Evolutionary conservation across 2,888 invertebrate species (phyloP), one percentile per base, ranked within the genome.

Genomic region (Bembecia ichneumoniformis): DNA sequence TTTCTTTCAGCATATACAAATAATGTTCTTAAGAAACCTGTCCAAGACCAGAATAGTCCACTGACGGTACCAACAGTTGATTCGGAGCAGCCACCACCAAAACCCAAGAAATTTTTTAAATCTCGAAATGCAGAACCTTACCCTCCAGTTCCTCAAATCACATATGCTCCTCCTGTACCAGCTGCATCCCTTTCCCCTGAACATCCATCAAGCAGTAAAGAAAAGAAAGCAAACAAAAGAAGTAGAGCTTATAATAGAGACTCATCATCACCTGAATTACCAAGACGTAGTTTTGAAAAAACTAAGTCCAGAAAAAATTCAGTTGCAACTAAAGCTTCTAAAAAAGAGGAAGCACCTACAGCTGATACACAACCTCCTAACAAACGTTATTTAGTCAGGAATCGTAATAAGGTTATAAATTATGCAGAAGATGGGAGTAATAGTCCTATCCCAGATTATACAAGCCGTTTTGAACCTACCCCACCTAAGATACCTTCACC

Each of bases 71-170:
- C 89, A 55, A 81, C 88, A 49, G 84, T 88, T 59, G 87, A 87
- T 63, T 81, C 88, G 54, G 87, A 83, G 49, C 80, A 84, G 58
- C 80, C 88, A 51, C 83, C 90, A 58, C 90, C 90, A 61, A 94
- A 95, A 74, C 96, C 96, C 45, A 94, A 95, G 71, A 96, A 96
- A 73, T 96, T 96, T 77, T 96, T 96, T 73, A 96, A 96, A 72
- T 95, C 95, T 68, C 91, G 94, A 48, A 94, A 94, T 77, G 88
- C 91, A 15, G 91, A 91, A 58, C 82, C 89, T 3, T 89, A 89
- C 52, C 90, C 90, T 52, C 78, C 82, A 55, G 82, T 87, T 53
- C 87, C 88, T 56, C 87, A 87, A 59, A 87, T 87, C 46, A 86
- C 82, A 40, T 87, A 87, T 72, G 88, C 87, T 51, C 87, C 88